Evolutionary conservation across 2,888 invertebrate species (phyloP), one percentile per base, ranked within the genome.

Genomic region (Meliscaeva auricollis): DNA sequence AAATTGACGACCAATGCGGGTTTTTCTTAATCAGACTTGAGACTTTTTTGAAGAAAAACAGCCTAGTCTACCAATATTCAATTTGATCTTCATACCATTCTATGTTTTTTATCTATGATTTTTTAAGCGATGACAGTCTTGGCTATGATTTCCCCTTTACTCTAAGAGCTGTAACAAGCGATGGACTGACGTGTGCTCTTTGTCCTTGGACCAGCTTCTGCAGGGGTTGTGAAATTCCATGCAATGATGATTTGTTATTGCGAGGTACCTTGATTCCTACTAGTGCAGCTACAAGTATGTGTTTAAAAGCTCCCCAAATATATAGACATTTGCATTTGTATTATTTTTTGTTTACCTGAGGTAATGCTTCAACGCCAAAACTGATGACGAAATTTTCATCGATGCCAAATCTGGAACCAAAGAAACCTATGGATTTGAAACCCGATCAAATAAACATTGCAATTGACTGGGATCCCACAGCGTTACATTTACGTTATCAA

Each of bases 401-500:
- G 82, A 87, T 91, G 89, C 90, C 90, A 82, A 91, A 90, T 88
- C 84, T 90, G 80, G 92, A 91, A 80, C 88, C 66, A 89, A 89
- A 77, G 88, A 89, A 79, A 87, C 88, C 44, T 38, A 87, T 89
- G 64, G 90, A 89, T 66, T 88, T 81, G 41, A 84, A 85, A 58
- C 90, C 93, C 89, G 92, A 94, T 90, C 89, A 90, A 87, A 90
- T 91, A 68, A 91, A 90, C 58, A 93, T 98, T 87, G 97, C 97
- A 87, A 96, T 98, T 85, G 98, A 98, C 93, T 98, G 98, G 98
- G 98, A 98, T 92, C 97, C 97, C 81, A 98, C 98, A 0, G 98
- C 98, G 56, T 93, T 98, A 88, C 98, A 98, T 93, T 94, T 98
- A 88, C 94, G 98, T 46, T 98, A 97, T 93, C 96, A 97, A 92